These are phyloP conservation scores for Tipula confusa DNA, from an alignment of 2,888 invertebrate genomes.

Conservation along the genomic window DNA sequence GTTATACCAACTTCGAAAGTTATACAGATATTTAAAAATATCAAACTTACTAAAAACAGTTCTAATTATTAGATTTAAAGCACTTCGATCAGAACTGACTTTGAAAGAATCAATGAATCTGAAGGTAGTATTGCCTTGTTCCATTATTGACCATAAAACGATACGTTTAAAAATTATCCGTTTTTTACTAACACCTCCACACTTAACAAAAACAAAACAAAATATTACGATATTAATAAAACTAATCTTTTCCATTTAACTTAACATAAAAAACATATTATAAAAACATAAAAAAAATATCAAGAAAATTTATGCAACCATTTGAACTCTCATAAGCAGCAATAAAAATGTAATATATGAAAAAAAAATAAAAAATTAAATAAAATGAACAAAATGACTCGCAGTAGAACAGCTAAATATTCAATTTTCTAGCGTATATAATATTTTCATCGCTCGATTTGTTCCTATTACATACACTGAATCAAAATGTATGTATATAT, in stretches of 20 bases:
- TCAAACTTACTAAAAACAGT: no score
- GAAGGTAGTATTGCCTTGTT: no score
- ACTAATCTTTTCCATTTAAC: constrained; percentile 25
- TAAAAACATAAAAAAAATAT: neutral
- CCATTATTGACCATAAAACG: no score
- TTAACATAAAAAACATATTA: constrained; percentile 20
- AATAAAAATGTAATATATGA: constrained; percentile 6
- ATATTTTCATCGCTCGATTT: constrained; percentile 28
- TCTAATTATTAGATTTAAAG: no score
- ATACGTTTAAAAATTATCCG: neutral
- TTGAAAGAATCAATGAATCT: no score
- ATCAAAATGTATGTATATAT: neutral
- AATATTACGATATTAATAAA: neutral
- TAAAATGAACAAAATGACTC: neutral
- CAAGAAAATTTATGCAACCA: neutral
- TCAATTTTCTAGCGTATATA: constrained; percentile 27
- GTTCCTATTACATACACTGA: neutral
- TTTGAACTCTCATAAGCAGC: constrained; percentile 25
- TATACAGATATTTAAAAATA: no score
- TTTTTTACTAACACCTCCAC: neutral
- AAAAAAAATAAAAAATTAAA: neutral
- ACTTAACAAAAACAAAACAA: neutral
- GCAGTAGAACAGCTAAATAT: constrained; percentile 21
- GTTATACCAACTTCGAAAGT: no score
- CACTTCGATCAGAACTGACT: no score